Base-by-base conservation (phyloP, 1,140 invertebrate species). In the Apis florea region DNA sequence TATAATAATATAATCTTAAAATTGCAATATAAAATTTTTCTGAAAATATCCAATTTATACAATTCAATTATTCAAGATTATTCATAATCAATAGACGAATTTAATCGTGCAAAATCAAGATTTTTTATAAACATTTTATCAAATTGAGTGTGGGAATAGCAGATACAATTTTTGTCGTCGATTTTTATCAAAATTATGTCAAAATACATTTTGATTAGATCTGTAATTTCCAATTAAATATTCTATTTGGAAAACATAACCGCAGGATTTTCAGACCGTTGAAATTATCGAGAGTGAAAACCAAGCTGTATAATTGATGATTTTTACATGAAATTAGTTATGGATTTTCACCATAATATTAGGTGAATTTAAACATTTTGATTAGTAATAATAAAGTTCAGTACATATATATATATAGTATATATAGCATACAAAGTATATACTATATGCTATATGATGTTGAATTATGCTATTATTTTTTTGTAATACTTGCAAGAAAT, bases 271-370 rank as follows among this genome's bases (percentile, higher is more conserved):
- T 61, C 11, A 59, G 24, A 58, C 47, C 47, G 76, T 19, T 69
- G 31, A 61, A 51, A 61, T 71, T 53, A 51, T 72, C 21, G 21
- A 19, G 15, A 31, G 26, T 49, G 15, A 58, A 72, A 71, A 72
- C 31, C 21, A 72, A 49, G 67, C 26, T 58, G 24, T 72, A 59
- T 61, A 64, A 64, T 71, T 61, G 24, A 78, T 49, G 26, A 56
- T 68, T 78, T 51, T 40, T 49, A 12, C 26, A 53, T 19, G 26
- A 12, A 56, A 15, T 56, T 75, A 56, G 15, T 56, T 75, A 68
- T 13, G 21, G 10, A n/a, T 12, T 56, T 59, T 31, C 56, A 40
- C 17, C 19, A 26, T 71, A 61, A 61, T 49, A 79, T 51, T 17
- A 56, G 58, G 76, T 54, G 26, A 61, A 47, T 11, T 19, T 17